Base-by-base conservation (phyloP, 2,888 invertebrate genomes). In the Charanyca ferruginea region DNA sequence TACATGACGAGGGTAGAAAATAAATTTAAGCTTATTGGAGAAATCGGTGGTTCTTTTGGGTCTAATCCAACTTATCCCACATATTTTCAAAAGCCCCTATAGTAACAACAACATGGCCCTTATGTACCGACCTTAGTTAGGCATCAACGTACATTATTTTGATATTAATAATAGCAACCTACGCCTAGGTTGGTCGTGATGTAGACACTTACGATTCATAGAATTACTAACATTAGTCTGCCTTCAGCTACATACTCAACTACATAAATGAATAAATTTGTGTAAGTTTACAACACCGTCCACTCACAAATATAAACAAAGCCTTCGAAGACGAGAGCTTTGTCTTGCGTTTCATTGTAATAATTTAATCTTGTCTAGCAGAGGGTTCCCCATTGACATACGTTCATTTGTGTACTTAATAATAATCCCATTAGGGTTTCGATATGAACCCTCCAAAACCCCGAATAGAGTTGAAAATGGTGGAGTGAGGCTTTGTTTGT, bases 321-420 rank as follows among this genome's bases (percentile, higher is more conserved):
- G 44, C 59, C 44, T 55, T 38, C 49, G 8, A 44, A 49, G 3
- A 38, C 64, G 16, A 55, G 8, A 32, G 41, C 55, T 52, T 68
- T 70, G 58, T 63, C 53, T 53, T 22, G 20, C 20, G 25, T 35
- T 49, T 41, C 38, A 58, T 53, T 62, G 57, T 68, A 48, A 49
- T 57, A 61, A 58, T 73, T 48, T 52, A 45, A 73, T 70, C 35
- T 59, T 28, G 53, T 51, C 23, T 47, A 44, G 42, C 45, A 49
- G 8, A 38, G 0, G 23, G 25, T 7, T n/a, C 16, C 18, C 9
- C 4, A 2, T 54, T 54, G 25, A 25, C 53, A 41, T 42, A 58
- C 22, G 20, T 60, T 42, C 11, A 57, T 41, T 68, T 16, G 41
- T 38, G 41, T 49, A 60, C 32, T 18, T 52, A 47, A 54, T 41